Base-by-base conservation (phyloP, 2,797 vertebrate species). In the Diceros bicornis region DNA sequence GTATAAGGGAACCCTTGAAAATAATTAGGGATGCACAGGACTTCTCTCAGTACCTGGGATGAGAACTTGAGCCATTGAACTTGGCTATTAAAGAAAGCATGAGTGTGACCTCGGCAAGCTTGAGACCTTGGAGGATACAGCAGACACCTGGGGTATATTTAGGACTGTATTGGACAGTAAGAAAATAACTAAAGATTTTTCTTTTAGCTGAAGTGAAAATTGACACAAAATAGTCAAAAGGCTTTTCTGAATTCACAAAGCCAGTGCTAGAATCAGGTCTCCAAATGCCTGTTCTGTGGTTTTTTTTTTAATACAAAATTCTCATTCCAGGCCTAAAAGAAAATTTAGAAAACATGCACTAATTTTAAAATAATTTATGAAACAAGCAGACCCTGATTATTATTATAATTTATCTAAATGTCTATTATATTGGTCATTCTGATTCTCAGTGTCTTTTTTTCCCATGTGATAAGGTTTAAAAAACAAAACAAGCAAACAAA, bases 171-270 rank as follows among this genome's bases (percentile, higher is more conserved):
- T 4, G 0, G 44, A 52, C 7, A 14, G 13, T 50, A 79, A 23
- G 25, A 87, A 69, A 18, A n/a, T 62, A 71, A 50, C 17, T 91
- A 20, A 72, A 57, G 32, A 74, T 27, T 44, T n/a, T 79, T 72
- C 55, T 91, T 78, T 91, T 72, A 87, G 87, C 55, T 25, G 10
- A 87, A 92, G 66, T 44, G 16, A 79, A 95, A 81, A 81, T 66
- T 71, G 34, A 81, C 37, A 75, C 23, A 83, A 2, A 44, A 83
- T 57, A 94, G 29, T 74, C 61, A 47, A 44, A n/a, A 74, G 57
- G 23, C 41, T 72, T 88, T 66, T 17, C 68, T 84, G 81, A 74
- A 89, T 89, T 89, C 59, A 74, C 32, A 57, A 83, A 89, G 41
- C 37, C 50, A 44, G 37, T 74, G 14, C 34, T 66, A 64, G 57